Base-by-base conservation (phyloP, 2,797 vertebrate species). In the Botia almorhae region DNA sequence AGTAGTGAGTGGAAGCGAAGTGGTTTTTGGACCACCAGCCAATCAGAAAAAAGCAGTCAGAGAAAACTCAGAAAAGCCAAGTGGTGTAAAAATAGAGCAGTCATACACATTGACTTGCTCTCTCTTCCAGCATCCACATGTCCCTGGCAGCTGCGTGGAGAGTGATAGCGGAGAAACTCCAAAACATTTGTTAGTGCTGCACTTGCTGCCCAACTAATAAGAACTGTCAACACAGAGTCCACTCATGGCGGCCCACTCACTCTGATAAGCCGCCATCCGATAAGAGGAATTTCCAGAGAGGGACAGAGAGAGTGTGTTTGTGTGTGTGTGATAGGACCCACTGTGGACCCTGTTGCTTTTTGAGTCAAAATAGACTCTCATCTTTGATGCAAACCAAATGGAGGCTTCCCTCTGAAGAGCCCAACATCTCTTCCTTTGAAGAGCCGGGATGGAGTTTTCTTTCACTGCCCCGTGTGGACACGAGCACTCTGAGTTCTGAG, bases 351-450 rank as follows among this genome's bases (percentile, higher is more conserved):
- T 4, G 72, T 55, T 69, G 74, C 75, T 26, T 39, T 85, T 86
- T 88, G 88, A 85, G 82, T 50, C 60, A 78, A 77, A 74, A 81
- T 74, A 19, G 77, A 80, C 36, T 84, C 67, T 82, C 83, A 81
- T 55, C 60, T 83, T 75, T 82, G 76, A 82, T 74, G 69, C 61
- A 73, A 73, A 74, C 64, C 69, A 78, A 79, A 79, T 82, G 63
- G 69, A 68, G 63, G 53, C 64, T 46, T 78, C 74, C 82, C 7
- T 26, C 89, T 77, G 74, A 77, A 82, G 88, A 89, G 87, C 86
- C 50, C 26, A 51, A 33, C 17, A 69, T 46, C 50, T 56, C 61
- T 29, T 61, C 14, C 58, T 55, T 73, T 74, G 76, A 69, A 46
- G 46, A 43, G 65, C 50, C 23, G 43, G 39, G n/a, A 60, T 39